Percentiles rank a stretch among this genome's conserved stretches.
These are phyloP conservation scores for Brenthis ino DNA, from an alignment of 2,888 invertebrate species.

Conservation along the genomic window DNA sequence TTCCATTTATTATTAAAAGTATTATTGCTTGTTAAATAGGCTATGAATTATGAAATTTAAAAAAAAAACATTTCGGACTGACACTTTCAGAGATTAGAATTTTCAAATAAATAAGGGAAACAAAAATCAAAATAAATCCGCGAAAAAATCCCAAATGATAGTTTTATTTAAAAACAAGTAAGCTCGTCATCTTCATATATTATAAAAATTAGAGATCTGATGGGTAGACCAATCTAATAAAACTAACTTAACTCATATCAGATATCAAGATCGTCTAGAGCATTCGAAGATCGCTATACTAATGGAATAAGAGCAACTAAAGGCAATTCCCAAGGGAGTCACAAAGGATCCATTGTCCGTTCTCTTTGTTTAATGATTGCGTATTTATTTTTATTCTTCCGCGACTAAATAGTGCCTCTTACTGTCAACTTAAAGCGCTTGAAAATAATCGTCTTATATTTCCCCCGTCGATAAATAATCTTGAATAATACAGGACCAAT, in stretches of 20 bases:
- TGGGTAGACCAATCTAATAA: too few relatives aligned
- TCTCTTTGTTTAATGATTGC: conserved; percentile 21
- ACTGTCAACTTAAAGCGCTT: conserved; percentile 3
- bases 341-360: conserved; percentile 47
- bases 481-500: not conserved
- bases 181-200: too few relatives aligned
- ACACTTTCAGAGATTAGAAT: too few relatives aligned
- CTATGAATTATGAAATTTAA: too few relatives aligned
- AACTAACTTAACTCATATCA: conserved; percentile 15
- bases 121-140: too few relatives aligned
- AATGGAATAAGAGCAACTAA: conserved; percentile 60
- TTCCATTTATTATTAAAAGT: too few relatives aligned
- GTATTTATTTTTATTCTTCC: conserved; percentile 34
- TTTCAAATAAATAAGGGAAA: too few relatives aligned
- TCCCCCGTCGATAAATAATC: not conserved
- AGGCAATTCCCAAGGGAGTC: conserved; percentile 59
- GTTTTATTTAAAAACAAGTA: too few relatives aligned
- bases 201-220: too few relatives aligned
- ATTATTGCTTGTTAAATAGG: too few relatives aligned
- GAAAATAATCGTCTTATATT: not conserved
- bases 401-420: conserved; percentile 12
- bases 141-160: too few relatives aligned
- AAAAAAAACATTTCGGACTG: too few relatives aligned
- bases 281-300: conserved; percentile 41
- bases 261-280: conserved; percentile 16